Evolutionary conservation across 2,113 vertebrate species (phyloP), one percentile per base, ranked within the genome.

Genomic region (Cacatua alba): DNA sequence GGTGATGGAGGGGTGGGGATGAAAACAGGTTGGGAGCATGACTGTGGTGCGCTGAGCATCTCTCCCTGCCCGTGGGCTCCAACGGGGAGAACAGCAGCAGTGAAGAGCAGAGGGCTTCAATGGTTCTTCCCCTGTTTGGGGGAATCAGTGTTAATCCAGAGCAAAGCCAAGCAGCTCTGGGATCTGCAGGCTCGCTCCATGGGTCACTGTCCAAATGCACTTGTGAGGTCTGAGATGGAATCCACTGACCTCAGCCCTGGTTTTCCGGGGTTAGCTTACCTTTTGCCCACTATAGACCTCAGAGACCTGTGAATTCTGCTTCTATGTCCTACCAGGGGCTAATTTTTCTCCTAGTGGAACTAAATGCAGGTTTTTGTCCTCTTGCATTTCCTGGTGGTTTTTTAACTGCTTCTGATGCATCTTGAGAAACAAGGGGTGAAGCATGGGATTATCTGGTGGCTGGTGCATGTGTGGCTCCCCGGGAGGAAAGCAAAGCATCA

Each of bases 401-500:
- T 17, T 67, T 63, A 94, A 35, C 62, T 31, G 11, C 24, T 72
- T 75, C 60, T 91, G 74, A 44, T 79, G 43, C 2, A 3, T 71
- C 68, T 75, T 71, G 91, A 78, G 63, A 86, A 69, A 31, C 37
- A 31, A 75, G 70, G 65, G 72, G 49, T 46, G 43, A 95, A 86
- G 65, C 55, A 6, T 0, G 0, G 35, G 64, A 12, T 90, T 78
- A 15, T 53, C 71, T 48, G 44, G 28, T 31, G 52, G 37, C 37
- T 37, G 37, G 9, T 37, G 37, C 33, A 0, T 2, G 25, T 53
- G 57, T 46, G 35, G 77, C 80, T 88, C 46, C 81, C 39, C 0
- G 4, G 44, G 26, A 41, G 60, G 31, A 55, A 35, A 53, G 46
- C 4, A 4, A 74, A 52, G 44, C 3, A 0, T 18, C 0, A 1